Conservation (phyloP, 2,888 invertebrate species). For the Hartigia nigra region DNA sequence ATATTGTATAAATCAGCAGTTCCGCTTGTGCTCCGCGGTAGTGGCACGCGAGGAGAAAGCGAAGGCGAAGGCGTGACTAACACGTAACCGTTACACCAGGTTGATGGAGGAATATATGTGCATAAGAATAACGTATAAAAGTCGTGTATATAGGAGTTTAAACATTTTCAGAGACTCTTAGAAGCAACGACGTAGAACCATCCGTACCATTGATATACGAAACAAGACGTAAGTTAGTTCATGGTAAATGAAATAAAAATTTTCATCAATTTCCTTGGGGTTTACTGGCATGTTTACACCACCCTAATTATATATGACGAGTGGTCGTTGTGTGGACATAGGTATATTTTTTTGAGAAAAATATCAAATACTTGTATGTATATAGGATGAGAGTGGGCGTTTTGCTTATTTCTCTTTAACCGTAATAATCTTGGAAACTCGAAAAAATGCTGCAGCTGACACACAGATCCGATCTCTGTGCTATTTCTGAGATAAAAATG, state of each 20-base stretch:
- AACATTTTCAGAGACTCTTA: neutral
- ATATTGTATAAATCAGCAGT: conserved; percentile 25
- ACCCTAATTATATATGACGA: too few species aligned
- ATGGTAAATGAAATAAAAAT: neutral
- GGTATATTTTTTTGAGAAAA: neutral
- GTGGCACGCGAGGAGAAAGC: conserved; percentile 45
- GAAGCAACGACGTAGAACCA: neutral
- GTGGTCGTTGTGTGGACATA: neutral
- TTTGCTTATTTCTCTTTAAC: conserved; percentile 24
- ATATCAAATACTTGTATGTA: neutral
- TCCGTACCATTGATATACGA: neutral
- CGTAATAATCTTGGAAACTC: conserved; percentile 36
- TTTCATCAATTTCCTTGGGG: neutral
- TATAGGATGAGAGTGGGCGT: neutral
- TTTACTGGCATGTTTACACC: neutral
- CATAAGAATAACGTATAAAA: neutral
- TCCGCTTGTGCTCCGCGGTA: conserved; percentile 30
- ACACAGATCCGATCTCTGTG: neutral
- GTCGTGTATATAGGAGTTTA: neutral
- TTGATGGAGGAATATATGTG: conserved; percentile 4
- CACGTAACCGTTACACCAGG: conserved; percentile 4
- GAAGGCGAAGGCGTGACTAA: conserved; percentile 32
- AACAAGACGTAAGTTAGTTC: neutral
- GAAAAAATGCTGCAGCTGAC: conserved; percentile 25
- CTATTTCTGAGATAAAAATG: conserved; percentile 8